These are phyloP conservation scores for Knipowitschia caucasica DNA, from an alignment of 2,797 vertebrate species.

Conservation along the genomic window DNA sequence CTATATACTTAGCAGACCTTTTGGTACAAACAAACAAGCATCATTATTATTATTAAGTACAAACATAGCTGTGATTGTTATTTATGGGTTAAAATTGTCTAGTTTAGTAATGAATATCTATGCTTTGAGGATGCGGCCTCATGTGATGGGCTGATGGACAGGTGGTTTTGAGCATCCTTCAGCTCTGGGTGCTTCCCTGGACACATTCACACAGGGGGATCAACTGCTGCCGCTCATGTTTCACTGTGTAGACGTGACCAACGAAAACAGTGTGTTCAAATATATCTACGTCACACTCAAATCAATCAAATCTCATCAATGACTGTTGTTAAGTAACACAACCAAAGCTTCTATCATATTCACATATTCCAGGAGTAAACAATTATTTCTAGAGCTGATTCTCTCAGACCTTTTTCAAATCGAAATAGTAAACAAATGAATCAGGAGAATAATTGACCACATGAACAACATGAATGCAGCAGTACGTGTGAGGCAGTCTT, in stretches of 20 bases:
- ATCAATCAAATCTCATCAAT: slow-evolving; percentile 9
- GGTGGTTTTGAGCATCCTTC: slow-evolving; percentile 38
- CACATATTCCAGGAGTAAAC: slow-evolving; percentile 18
- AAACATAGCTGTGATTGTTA: no score
- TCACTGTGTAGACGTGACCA: slow-evolving; percentile 60
- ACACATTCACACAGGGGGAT: slow-evolving; percentile 65
- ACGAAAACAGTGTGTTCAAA: no score
- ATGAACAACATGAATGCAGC: slow-evolving; percentile 12
- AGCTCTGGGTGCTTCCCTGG: slow-evolving; percentile 45
- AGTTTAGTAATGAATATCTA: no score
- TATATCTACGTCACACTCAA: slow-evolving; percentile 52
- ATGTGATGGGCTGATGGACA: slow-evolving; percentile 46
- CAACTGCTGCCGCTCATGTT: slow-evolving; percentile 67
- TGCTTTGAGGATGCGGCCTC: no score
- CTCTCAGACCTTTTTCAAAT: background rate
- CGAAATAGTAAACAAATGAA: slow-evolving; percentile 28
- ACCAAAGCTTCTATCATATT: slow-evolving; percentile 6
- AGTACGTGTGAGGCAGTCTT: slow-evolving; percentile 6
- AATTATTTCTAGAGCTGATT: slow-evolving; percentile 9
- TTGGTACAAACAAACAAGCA: no score
- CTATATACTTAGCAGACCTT: no score
- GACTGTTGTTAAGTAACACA: slow-evolving; percentile 9
- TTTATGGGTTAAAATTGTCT: no score
- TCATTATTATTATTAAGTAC: no score
- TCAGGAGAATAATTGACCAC: slow-evolving; percentile 3